Conservation (phyloP, 2,888 invertebrate genomes). For the Tenthredo scrophulariae region DNA sequence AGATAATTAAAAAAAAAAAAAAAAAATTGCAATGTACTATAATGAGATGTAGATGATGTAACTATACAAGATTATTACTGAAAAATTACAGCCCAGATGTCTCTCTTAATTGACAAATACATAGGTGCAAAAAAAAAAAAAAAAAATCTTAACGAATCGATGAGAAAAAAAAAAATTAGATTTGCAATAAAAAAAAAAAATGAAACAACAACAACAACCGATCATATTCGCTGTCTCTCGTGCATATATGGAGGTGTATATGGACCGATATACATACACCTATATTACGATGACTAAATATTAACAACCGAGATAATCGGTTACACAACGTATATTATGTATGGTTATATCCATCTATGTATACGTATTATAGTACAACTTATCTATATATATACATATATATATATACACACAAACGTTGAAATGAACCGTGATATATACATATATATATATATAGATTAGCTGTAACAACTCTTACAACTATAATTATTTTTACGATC, state of each 20-base stretch:
- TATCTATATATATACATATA: background rate
- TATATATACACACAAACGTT: background rate
- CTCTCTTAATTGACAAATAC: too few species aligned
- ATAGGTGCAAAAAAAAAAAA: background rate
- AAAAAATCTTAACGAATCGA: too few species aligned
- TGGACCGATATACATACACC: background rate
- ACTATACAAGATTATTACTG: too few species aligned
- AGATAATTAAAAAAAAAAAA: too few species aligned
- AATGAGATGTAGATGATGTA: too few species aligned
- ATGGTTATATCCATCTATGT: background rate
- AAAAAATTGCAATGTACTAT: too few species aligned
- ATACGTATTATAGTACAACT: background rate
- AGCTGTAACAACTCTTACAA: too few species aligned
- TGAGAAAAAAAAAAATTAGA: background rate
- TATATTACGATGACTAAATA: background rate
- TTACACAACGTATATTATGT: conserved; percentile 2
- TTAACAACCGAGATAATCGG: background rate
- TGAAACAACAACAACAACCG: background rate
- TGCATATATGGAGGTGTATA: too few species aligned
- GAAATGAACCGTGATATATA: background rate
- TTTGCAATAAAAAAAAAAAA: background rate
- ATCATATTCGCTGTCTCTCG: background rate
- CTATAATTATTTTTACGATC: conserved; percentile 4
- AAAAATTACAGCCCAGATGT: too few species aligned
- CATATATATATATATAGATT: background rate